Percentiles rank a stretch among this genome's conserved stretches.
These are phyloP conservation scores for Harpagifer antarcticus DNA, from an alignment of 2,797 vertebrate genomes.

Conservation along the genomic window DNA sequence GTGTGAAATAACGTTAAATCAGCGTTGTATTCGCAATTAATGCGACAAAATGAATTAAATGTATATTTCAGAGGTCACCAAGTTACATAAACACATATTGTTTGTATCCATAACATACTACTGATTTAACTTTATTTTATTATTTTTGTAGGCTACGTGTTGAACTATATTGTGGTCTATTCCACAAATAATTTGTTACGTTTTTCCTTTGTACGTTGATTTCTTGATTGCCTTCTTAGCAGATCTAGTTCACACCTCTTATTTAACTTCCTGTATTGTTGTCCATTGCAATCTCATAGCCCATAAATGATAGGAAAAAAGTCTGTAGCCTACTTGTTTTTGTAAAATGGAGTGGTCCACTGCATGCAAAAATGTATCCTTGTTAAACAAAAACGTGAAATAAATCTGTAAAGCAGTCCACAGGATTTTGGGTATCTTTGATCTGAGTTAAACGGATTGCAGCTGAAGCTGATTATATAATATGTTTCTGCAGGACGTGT, in stretches of 20 bases:
- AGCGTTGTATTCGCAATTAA: not conserved
- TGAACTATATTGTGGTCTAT: too few species aligned
- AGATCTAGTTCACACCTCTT: constrained; percentile 13
- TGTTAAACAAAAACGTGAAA: not conserved
- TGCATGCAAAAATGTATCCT: not conserved
- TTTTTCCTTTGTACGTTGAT: not conserved
- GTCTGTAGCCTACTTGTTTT: not conserved
- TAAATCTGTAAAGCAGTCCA: too few species aligned
- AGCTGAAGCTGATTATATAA: constrained; percentile 16
- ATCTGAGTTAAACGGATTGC: not conserved
- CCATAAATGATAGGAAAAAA: not conserved
- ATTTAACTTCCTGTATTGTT: not conserved
- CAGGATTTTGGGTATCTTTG: not conserved
- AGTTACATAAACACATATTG: too few species aligned
- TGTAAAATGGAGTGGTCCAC: not conserved
- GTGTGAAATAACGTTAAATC: constrained; percentile 1
- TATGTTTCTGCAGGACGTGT: not conserved
- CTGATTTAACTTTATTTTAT: too few species aligned
- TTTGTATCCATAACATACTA: too few species aligned
- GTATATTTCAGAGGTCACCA: too few species aligned
- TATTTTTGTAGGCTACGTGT: too few species aligned
- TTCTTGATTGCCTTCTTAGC: not conserved
- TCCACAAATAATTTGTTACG: not conserved
- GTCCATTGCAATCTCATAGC: not conserved
- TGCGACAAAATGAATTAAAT: too few species aligned